Evolutionary conservation across 2,888 invertebrate species (phyloP), one percentile per base, ranked within the genome.

Genomic region (Ctena decussata): DNA sequence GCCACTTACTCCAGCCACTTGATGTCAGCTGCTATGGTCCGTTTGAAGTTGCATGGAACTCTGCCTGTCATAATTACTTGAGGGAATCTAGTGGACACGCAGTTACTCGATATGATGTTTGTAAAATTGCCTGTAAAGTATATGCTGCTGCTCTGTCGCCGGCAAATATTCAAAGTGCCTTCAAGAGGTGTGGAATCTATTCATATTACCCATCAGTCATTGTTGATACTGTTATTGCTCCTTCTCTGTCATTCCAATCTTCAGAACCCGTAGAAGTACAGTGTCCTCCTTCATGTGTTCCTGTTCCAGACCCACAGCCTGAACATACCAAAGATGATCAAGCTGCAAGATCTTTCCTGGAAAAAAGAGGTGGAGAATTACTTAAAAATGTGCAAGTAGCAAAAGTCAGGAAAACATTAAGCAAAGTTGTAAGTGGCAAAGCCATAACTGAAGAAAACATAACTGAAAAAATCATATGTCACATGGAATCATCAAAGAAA

Each of bases 1-100:
- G 82, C 30, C 84, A 87, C 69, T 32, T 84, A 32, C 69, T 85
- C n/a, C 80, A 87, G 27, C 80, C 80, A 2, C 65, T 80, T 24
- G 84, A 82, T 72, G 75, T 84, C 37, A 80, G 84, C 18, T 84
- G 78, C 46, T 87, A 44, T 49, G 82, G 86, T 2, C 77, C 79
- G 8, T 84, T 84, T 69, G 77, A 79, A 37, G 21, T 65, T 35
- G 41, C 74, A 0, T 82, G 74, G 60, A 71, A 80, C 24, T 27
- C 37, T n/a, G 49, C 75, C 21, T 77, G 71, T 24, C 87, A 87
- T 46, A 73, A 71, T 18, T 46, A 70, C 41, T 32, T 81, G 39
- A 27, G 79, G 5, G 53, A 84, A 24, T 70, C 71, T 49, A 72
- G 69, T 46, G 77, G 80, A 30, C 32, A 65, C 5, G 21, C 35